These are phyloP conservation scores for Sebastes taczanowskii DNA, from an alignment of 2,797 vertebrate species.

Conservation along the genomic window DNA sequence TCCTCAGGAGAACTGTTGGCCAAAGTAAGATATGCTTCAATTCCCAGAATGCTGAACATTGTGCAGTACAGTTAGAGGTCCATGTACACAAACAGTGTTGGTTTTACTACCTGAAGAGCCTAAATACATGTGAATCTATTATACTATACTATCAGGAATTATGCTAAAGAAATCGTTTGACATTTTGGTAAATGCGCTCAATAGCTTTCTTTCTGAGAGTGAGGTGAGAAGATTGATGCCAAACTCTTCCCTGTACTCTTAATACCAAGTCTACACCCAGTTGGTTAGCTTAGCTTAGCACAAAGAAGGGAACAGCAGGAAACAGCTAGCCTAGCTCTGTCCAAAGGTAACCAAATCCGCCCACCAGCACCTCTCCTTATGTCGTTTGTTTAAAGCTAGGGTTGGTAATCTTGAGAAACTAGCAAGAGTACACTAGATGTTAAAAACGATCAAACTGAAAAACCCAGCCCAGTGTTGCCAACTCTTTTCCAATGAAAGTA, in stretches of 20 bases:
- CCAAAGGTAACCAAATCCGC: background rate
- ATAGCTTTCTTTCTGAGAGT: background rate
- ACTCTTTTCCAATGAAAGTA: no score
- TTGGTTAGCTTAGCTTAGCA: background rate
- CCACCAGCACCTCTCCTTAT: background rate
- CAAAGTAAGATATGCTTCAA: constrained; percentile 56
- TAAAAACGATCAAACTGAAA: no score
- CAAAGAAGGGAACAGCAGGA: background rate
- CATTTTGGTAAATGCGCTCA: background rate
- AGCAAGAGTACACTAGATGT: no score
- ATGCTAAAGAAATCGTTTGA: background rate
- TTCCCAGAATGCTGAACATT: constrained; percentile 48
- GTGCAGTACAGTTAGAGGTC: constrained; percentile 20
- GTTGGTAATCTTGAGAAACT: no score
- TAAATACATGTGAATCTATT: background rate
- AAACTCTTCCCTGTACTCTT: background rate
- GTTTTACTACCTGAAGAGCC: background rate
- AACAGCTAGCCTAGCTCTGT: background rate
- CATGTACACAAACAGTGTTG: constrained; percentile 9
- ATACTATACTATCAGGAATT: background rate
- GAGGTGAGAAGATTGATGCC: background rate
- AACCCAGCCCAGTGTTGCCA: no score
- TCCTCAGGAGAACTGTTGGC: constrained; percentile 67
- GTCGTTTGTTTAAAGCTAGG: background rate
- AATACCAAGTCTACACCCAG: background rate